A percentile compares a stretch with the other conserved stretches of the same genome.
These are phyloP conservation scores for Metaphire vulgaris DNA, from an alignment of 1,140 invertebrate species.

Conservation along the genomic window DNA sequence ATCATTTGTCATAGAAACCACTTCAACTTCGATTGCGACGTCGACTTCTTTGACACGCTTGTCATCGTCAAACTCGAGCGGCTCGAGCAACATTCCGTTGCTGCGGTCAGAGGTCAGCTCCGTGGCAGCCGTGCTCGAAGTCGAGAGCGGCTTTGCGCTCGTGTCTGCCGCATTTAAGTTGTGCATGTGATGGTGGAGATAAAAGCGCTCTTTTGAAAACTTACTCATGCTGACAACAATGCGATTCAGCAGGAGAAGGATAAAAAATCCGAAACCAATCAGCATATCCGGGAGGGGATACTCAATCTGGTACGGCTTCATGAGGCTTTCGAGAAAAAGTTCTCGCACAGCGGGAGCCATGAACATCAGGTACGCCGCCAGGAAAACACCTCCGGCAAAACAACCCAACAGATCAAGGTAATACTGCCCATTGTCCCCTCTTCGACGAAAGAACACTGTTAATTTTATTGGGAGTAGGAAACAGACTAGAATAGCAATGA, in stretches of 20 bases:
- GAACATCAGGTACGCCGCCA: conserved; percentile 58
- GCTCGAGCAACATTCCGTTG: not conserved
- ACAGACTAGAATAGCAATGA: conserved; percentile 13
- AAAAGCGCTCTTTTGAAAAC: not conserved
- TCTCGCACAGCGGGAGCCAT: conserved; percentile 56
- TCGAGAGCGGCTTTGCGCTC: not conserved
- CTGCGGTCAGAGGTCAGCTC: not conserved
- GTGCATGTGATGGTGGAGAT: not conserved
- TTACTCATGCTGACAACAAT: conserved; percentile 13
- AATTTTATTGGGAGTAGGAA: conserved; percentile 17
- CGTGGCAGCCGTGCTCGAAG: not conserved
- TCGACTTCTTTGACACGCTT: too few relatives aligned
- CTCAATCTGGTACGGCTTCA: conserved; percentile 20
- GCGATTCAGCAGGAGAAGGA: conserved; percentile 21
- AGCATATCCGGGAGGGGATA: conserved; percentile 28
- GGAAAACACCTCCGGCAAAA: conserved; percentile 59
- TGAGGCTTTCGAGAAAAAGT: conserved; percentile 37
- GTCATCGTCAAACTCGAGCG: not conserved
- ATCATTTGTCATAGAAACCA: not conserved
- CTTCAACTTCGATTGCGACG: not conserved
- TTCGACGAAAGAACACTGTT: conserved; percentile 9
- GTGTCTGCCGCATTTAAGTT: not conserved
- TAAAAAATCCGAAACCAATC: conserved; percentile 29
- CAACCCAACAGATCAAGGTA: conserved; percentile 35
- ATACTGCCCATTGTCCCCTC: conserved; percentile 19